Percentiles rank a stretch among this genome's conserved stretches.
Conservation (phyloP, 2,888 invertebrate species). For the Cabera pusaria region DNA sequence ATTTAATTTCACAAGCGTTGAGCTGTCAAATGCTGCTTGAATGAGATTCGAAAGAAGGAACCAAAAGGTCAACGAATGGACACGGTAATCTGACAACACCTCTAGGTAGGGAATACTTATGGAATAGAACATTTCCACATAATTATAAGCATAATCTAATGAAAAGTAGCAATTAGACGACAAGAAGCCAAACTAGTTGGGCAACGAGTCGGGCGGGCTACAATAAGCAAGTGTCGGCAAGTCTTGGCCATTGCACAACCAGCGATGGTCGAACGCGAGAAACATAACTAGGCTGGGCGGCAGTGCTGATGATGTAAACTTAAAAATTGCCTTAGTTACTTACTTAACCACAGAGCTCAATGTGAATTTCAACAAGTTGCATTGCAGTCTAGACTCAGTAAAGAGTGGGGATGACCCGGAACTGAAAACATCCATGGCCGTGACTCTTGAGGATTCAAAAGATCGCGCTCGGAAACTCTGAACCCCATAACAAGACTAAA, state of each 20-base stretch:
- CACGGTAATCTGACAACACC: too few species aligned
- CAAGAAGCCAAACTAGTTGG: slow-evolving; percentile 75
- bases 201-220: slow-evolving; percentile 71
- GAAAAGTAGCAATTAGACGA: slow-evolving; percentile 72
- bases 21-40: too few species aligned
- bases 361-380: slow-evolving; percentile 72
- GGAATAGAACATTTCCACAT: slow-evolving; percentile 41
- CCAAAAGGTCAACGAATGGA: too few species aligned
- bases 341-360: slow-evolving; percentile 73
- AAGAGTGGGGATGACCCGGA: slow-evolving; percentile 68
- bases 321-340: slow-evolving; percentile 82
- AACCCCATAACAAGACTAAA: slow-evolving; percentile 17
- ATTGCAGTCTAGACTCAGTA: slow-evolving; percentile 55
- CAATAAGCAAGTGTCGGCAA: slow-evolving; percentile 80
- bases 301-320: slow-evolving; percentile 77
- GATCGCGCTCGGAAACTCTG: slow-evolving; percentile 3
- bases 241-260: slow-evolving; percentile 74
- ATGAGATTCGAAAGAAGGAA: too few species aligned
- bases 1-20: too few species aligned
- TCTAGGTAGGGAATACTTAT: neutral
- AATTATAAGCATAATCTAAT: slow-evolving; percentile 60
- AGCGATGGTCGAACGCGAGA: slow-evolving; percentile 79
- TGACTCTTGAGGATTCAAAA: slow-evolving; percentile 46
- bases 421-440: slow-evolving; percentile 58
- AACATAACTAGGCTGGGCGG: slow-evolving; percentile 81